Evolutionary conservation across 2,113 vertebrate species (phyloP).

Genomic region (Cacatua alba): DNA sequence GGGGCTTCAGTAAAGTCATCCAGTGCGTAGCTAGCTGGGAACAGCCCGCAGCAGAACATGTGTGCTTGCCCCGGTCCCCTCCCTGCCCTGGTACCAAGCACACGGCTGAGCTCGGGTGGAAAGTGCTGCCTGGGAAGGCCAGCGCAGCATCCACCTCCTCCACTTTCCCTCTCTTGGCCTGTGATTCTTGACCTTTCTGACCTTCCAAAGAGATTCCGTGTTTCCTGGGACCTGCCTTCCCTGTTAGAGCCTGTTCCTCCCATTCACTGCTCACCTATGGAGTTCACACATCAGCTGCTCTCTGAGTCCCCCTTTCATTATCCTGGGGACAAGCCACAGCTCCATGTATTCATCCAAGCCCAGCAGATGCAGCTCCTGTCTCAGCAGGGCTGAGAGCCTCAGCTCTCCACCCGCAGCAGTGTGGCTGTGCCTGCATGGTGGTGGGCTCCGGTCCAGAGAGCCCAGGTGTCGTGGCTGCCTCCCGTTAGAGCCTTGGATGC

Average conservation of each 20-base stretch:
- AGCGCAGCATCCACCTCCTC: background rate
- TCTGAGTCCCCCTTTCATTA: background rate
- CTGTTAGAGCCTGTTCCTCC: background rate
- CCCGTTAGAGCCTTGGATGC: too few species aligned
- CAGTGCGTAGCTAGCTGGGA: slow-evolving; percentile 1
- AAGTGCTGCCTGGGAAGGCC: background rate
- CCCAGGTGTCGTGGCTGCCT: background rate
- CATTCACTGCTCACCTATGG: background rate
- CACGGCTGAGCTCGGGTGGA: background rate
- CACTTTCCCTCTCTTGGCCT: background rate
- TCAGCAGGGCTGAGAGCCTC: background rate
- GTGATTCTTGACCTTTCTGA: background rate
- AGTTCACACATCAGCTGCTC: background rate
- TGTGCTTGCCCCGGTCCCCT: slow-evolving; percentile 21
- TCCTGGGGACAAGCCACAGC: background rate
- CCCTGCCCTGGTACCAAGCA: slow-evolving; percentile 4
- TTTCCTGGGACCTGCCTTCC: background rate
- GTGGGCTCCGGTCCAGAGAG: rapidly evolving
- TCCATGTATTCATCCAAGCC: rapidly evolving
- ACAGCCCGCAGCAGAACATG: slow-evolving; percentile 57
- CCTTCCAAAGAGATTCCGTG: background rate
- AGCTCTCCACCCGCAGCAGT: rapidly evolving
- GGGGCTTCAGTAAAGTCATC: slow-evolving; percentile 20
- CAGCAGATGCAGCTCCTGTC: background rate
- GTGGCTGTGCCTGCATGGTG: background rate